Evolutionary conservation across 2,888 invertebrate genomes (phyloP), one percentile per base, ranked within the genome.

Genomic region (Pardosa pseudoannulata): DNA sequence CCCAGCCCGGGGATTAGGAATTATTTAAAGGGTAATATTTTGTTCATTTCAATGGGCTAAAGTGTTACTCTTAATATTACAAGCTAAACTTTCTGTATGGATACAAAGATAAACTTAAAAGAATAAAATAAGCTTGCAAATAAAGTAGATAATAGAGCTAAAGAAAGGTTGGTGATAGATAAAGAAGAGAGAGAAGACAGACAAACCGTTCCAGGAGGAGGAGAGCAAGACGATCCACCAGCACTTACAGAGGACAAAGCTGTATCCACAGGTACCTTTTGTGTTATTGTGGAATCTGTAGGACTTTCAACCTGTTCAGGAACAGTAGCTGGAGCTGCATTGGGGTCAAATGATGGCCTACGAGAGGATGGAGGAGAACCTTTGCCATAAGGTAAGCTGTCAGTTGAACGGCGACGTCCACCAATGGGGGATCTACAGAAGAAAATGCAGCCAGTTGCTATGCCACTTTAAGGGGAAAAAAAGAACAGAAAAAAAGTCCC

Each of bases 371-470:
- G 81, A n/a, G 88, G 86, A 16, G 81, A 81, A 6, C 81, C 81
- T 65, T 86, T 86, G n/a, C 85, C 85, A 74, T 88, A 88, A 1
- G 82, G 81, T 23, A 86, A 19, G 19, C 88, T 88, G 32, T 88
- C 88, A 1, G 88, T 82, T 23, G 88, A 86, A 32, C 81, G 78
- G 6, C 82, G 73, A 16, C 87, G 78, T 5, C 82, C 82, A 41
- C 65, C 87, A 62, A 82, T 82, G 16, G 87, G 87, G 13, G 81
- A 87, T 41, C 87, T 87, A 28, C n/a, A n/a, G n/a, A n/a, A n/a
- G n/a, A n/a, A n/a, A n/a, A n/a, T n/a, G n/a, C n/a, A n/a, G n/a
- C n/a, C n/a, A n/a, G n/a, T n/a, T n/a, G n/a, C n/a, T n/a, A n/a
- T n/a, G n/a, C n/a, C n/a, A n/a, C n/a, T n/a, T n/a, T n/a, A n/a